A percentile compares a stretch with the other conserved stretches of the same genome.
Conservation (phyloP, 2,888 invertebrate species). For the Griposia aprilina region DNA sequence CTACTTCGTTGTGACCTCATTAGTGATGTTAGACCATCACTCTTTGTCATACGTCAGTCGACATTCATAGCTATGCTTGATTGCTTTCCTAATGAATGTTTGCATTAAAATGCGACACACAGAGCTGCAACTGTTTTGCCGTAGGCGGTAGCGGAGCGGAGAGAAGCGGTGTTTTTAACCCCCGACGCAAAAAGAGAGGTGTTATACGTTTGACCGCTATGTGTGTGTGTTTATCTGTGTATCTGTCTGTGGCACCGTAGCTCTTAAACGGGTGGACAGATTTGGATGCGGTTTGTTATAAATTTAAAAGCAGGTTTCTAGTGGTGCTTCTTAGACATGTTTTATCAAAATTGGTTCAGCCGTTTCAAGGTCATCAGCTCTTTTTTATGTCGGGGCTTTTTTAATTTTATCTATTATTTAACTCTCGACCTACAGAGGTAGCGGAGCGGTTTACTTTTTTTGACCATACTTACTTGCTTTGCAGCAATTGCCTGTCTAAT, state of each 20-base stretch:
- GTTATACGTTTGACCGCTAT: too few species aligned
- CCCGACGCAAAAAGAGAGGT: too few species aligned
- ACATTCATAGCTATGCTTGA: slow-evolving; percentile 40
- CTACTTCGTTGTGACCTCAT: slow-evolving; percentile 18
- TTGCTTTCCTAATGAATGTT: slow-evolving; percentile 51
- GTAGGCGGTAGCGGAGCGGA: neutral
- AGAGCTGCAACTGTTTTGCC: slow-evolving; percentile 11
- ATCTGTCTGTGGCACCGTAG: too few species aligned
- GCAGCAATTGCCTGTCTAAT: neutral
- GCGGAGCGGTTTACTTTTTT: neutral
- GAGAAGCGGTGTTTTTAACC: neutral
- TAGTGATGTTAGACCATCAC: slow-evolving; percentile 27
- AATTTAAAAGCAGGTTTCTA: too few species aligned
- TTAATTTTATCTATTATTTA: neutral
- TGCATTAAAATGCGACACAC: slow-evolving; percentile 37
- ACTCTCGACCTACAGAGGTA: neutral
- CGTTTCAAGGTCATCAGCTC: too few species aligned
- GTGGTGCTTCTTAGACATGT: too few species aligned
- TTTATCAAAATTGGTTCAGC: too few species aligned
- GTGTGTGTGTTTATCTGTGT: too few species aligned
- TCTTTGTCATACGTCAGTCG: slow-evolving; percentile 37
- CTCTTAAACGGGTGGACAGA: too few species aligned
- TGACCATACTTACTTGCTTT: neutral
- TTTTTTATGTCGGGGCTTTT: too few species aligned
- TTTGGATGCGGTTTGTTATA: too few species aligned